phyloP scores from a whole-genome alignment of 1,140 invertebrate species.

The Platorchestia sp. region DNA sequence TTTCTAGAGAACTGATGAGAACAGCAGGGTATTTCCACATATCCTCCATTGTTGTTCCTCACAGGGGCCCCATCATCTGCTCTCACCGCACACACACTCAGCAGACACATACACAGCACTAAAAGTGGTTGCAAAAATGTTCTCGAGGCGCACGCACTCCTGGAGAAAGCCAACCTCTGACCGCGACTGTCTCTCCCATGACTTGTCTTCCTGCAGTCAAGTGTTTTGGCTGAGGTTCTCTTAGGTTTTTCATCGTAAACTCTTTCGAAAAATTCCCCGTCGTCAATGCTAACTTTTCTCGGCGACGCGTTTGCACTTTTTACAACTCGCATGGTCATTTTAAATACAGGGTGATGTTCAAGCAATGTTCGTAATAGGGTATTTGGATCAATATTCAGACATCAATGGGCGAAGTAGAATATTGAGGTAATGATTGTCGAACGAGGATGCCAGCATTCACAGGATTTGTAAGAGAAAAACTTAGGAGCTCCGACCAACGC shows the following conservation, averaged over 20 bases:
- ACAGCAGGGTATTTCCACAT: conserved; percentile 51
- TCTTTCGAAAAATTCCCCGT: background rate
- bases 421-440: background rate
- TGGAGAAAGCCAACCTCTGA: conserved; percentile 44
- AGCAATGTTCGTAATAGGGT: background rate
- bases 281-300: background rate
- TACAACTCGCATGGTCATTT: background rate
- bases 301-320: background rate
- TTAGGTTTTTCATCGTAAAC: background rate
- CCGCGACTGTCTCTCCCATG: background rate
- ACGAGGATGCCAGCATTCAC: background rate
- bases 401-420: background rate
- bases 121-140: conserved; percentile 9
- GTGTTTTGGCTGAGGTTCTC: conserved; percentile 7
- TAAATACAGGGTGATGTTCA: background rate
- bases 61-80: background rate
- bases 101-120: background rate
- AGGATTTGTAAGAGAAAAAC: background rate
- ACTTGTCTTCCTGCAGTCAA: background rate
- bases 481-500: background rate
- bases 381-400: background rate
- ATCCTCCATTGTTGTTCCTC: conserved; percentile 6
- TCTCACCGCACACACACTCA: background rate
- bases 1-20: conserved; percentile 37
- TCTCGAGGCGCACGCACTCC: background rate